phyloP scores from a whole-genome alignment of 2,797 vertebrate genomes.

The Lithobates pipiens region DNA sequence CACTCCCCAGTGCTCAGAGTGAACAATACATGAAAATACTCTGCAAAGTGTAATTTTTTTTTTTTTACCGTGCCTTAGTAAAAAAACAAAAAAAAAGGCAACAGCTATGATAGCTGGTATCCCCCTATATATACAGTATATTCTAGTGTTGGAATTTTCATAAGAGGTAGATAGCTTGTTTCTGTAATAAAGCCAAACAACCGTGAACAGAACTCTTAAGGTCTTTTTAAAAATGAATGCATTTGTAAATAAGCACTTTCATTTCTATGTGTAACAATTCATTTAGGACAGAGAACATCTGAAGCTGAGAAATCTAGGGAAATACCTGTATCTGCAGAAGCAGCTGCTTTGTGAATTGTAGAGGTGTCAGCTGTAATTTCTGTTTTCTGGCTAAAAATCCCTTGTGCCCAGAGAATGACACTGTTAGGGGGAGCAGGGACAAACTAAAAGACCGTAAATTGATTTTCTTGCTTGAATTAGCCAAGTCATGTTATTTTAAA shows the following conservation, averaged over 20 bases:
- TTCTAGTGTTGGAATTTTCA: too few relatives aligned
- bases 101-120: too few relatives aligned
- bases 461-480: neutral
- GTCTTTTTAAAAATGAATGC: neutral
- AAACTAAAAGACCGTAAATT: slow-evolving; percentile 2
- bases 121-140: too few relatives aligned
- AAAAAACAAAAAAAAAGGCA: too few relatives aligned
- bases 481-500: neutral
- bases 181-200: too few relatives aligned
- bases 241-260: slow-evolving; percentile 1
- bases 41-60: too few relatives aligned
- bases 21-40: too few relatives aligned
- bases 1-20: too few relatives aligned
- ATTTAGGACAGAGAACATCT: slow-evolving; percentile 25
- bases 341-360: slow-evolving; percentile 32
- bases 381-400: slow-evolving; percentile 22
- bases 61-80: too few relatives aligned
- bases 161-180: too few relatives aligned
- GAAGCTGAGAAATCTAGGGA: slow-evolving; percentile 17
- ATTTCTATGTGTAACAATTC: slow-evolving; percentile 18
- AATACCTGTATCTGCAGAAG: slow-evolving; percentile 19
- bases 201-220: neutral
- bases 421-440: slow-evolving; percentile 5
- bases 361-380: slow-evolving; percentile 26
- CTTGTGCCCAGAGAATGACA: neutral